These are phyloP conservation scores for Gadus macrocephalus DNA, from an alignment of 2,113 vertebrate species.

Conservation along the genomic window DNA sequence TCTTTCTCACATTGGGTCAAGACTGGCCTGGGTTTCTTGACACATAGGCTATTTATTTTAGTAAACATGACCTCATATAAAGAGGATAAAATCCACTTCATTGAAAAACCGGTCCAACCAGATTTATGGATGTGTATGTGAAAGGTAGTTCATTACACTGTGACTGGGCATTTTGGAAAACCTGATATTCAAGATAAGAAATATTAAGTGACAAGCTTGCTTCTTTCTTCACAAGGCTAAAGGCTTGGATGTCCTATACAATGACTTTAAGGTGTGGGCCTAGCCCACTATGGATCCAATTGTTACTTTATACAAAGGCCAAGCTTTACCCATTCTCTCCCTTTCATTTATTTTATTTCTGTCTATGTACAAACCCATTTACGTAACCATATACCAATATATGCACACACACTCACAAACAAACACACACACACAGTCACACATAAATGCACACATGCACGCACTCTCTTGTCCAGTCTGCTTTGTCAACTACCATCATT, in stretches of 20 bases:
- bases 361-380: background rate
- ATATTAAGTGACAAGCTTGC: too few relatives aligned
- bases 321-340: background rate
- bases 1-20: too few relatives aligned
- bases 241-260: background rate
- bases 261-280: background rate
- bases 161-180: too few relatives aligned
- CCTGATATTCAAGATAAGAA: too few relatives aligned
- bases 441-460: background rate
- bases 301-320: constrained; percentile 8
- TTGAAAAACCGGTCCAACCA: constrained; percentile 3
- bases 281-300: background rate
- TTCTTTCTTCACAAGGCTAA: background rate
- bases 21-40: too few relatives aligned
- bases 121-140: background rate
- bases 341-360: background rate
- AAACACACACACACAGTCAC: background rate
- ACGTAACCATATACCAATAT: background rate
- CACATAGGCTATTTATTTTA: background rate
- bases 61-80: background rate
- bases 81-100: too few relatives aligned
- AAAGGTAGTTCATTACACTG: too few relatives aligned
- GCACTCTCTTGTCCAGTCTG: constrained; percentile 1
- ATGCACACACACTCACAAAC: background rate
- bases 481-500: background rate